Base-by-base conservation (phyloP, 2,888 invertebrate genomes). In the Plebejus argus region DNA sequence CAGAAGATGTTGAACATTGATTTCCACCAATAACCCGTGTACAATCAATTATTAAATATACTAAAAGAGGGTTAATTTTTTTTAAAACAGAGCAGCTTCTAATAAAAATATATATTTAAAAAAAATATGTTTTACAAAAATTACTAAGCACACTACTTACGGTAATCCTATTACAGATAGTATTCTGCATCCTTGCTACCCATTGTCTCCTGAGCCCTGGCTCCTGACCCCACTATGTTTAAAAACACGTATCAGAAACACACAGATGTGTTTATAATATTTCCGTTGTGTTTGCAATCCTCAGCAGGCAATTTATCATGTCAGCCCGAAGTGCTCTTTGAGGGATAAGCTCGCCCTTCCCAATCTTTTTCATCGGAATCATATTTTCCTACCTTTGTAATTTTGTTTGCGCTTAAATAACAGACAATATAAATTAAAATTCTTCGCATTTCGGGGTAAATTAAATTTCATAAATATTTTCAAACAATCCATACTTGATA, bases 211-310 rank as follows among this genome's bases (percentile, higher is more conserved):
- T 8, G 39, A 39, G 39, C 10, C 10, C 8, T 8, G 39, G 8
- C 8, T 39, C 10, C 8, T 39, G 39, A 39, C 28, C 10, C 39
- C 39, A 58, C 23, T 61, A 23, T 61, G 8, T 23, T 61, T 23
- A 10, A 61, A 61, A 61, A 61, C 23, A 61, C 61, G 23, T 23
- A 61, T 61, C 39, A 20, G 39, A 71, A 70, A n/a, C 35, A 39
- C 39, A 39, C 71, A 71, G 8, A 71, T 71, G 39, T 39, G 39
- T 39, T 39, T 71, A 71, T 71, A 39, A 71, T 39, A n/a, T 39
- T 71, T 39, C 71, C 71, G n/a, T n/a, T 28, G 53, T 49, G 74
- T 74, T 28, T 74, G 74, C 74, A 74, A 74, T 74, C 74, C 53
- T 74, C 28, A 49, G 28, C 28, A 53, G 23, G 49, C 49, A 28